These are phyloP conservation scores for human (Homo sapiens) DNA, from an alignment of 2,113 vertebrate species.

Conservation along the genomic window GRCh38 chr2:174652001-174652500, in stretches of 20 bases:
- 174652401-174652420: not conserved
- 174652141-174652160: not conserved
- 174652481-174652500: conserved; percentile 6
- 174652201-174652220: not conserved
- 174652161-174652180: not conserved
- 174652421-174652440: not conserved
- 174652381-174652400: not conserved
- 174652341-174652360: not conserved
- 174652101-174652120: not conserved
- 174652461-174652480: conserved; percentile 18
- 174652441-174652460: conserved; percentile 3
- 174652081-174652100: not conserved
- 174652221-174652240: not conserved
- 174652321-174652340: not conserved
- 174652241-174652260: not conserved
- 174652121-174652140: not conserved
- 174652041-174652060: not conserved
- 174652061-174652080: not conserved
- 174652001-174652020: not conserved
- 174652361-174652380: not conserved
- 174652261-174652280: not conserved
- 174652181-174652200: not conserved
- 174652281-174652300: not conserved
- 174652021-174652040: not conserved
- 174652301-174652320: conserved; percentile 9